Evolutionary conservation across 2,797 vertebrate genomes (phyloP).

Genomic region (Sciurus vulgaris): DNA sequence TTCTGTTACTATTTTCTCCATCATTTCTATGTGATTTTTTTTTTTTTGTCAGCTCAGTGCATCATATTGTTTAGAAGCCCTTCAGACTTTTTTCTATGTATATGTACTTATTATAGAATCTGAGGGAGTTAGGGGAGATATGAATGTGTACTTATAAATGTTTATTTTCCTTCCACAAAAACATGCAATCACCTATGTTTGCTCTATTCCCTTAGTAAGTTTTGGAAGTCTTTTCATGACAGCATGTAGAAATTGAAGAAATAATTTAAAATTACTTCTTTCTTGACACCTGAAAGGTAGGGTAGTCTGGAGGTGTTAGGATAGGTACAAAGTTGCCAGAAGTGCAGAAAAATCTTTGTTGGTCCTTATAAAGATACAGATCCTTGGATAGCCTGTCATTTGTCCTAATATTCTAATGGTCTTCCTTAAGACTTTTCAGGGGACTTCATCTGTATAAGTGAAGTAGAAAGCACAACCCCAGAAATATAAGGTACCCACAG

Average conservation of each 20-base stretch:
- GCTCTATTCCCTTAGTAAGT: background rate
- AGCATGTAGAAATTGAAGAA: background rate
- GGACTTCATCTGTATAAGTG: background rate
- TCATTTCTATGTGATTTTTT: slow-evolving; percentile 25
- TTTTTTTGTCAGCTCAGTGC: background rate
- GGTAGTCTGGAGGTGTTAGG: background rate
- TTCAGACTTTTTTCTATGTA: slow-evolving; percentile 10
- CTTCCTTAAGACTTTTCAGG: background rate
- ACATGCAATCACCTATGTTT: background rate
- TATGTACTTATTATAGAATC: background rate
- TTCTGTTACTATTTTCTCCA: slow-evolving; percentile 13
- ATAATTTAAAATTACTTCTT: background rate
- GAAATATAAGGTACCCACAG: background rate
- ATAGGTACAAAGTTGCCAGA: background rate
- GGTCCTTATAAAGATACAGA: background rate
- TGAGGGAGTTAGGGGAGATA: background rate
- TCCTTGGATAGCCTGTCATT: background rate
- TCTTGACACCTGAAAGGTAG: background rate
- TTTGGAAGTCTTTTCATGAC: background rate
- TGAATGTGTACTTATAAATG: background rate
- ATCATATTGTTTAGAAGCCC: slow-evolving; percentile 17
- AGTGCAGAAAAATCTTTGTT: background rate
- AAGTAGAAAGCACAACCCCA: background rate
- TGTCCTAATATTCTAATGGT: background rate
- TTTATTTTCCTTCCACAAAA: background rate